Conservation (phyloP, 2,797 vertebrate genomes). For the Xenentodon cancila region DNA sequence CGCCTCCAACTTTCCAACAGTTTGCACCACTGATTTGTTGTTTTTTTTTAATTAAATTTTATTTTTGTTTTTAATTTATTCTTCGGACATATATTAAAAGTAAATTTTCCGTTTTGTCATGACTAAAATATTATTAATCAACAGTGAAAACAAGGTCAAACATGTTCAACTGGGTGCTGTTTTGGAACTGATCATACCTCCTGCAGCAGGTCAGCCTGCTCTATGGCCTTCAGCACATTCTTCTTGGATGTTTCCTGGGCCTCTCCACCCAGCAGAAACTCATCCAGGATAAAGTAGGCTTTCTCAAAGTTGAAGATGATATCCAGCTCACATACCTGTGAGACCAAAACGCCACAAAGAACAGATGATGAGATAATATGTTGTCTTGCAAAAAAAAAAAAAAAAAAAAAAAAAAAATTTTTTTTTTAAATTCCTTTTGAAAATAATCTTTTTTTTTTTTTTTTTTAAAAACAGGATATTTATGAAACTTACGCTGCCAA, state of each 20-base stretch:
- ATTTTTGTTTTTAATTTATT: no score
- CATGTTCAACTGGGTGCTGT: neutral
- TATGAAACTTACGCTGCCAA: constrained; percentile 93
- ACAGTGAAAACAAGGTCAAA: neutral
- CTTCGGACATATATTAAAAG: no score
- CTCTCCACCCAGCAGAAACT: constrained; percentile 97
- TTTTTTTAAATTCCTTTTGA: no score
- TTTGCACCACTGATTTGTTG: no score
- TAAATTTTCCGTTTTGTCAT: no score
- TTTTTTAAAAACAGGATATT: neutral
- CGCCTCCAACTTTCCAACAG: no score
- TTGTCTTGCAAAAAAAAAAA: neutral
- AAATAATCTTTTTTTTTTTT: no score
- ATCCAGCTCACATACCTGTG: constrained; percentile 96
- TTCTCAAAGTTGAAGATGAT: constrained; percentile 99
- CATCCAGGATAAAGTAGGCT: constrained; percentile 98
- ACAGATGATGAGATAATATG: constrained; percentile 15
- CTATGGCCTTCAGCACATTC: constrained; percentile 98
- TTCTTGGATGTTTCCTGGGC: constrained; percentile 99
- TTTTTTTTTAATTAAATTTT: no score
- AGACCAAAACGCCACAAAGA: constrained; percentile 11
- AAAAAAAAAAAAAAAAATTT: neutral
- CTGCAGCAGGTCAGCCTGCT: constrained; percentile 96
- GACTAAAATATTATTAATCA: no score
- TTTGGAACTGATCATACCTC: constrained; percentile 84